These are phyloP conservation scores for Chromis chromis DNA, from an alignment of 2,797 vertebrate species.

Conservation along the genomic window DNA sequence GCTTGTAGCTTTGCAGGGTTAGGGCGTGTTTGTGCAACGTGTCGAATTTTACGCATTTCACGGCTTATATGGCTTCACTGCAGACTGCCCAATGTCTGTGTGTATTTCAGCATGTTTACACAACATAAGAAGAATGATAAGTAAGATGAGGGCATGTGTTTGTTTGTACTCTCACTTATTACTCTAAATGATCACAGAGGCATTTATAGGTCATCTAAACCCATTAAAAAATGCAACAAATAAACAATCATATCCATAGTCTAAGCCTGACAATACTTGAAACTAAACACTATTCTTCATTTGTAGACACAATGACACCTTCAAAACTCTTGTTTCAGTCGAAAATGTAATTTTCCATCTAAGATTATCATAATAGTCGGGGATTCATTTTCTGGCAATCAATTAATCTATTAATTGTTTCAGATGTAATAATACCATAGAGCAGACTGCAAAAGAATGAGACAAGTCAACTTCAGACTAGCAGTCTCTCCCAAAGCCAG, in stretches of 20 bases:
- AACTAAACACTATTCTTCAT: no score
- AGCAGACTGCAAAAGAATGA: not conserved
- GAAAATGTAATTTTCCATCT: not conserved
- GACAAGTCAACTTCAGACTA: conserved; percentile 6
- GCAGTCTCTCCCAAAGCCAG: conserved; percentile 24
- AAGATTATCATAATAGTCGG: not conserved
- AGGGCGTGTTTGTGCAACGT: conserved; percentile 33
- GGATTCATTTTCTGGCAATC: rapidly evolving
- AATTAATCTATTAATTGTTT: not conserved
- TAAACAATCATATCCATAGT: no score
- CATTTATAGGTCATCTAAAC: not conserved
- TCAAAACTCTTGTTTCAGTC: no score
- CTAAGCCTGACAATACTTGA: not conserved
- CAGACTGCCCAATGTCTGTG: not conserved
- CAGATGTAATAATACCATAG: conserved; percentile 10
- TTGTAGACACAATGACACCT: not conserved
- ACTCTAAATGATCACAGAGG: not conserved
- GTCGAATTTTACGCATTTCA: conserved; percentile 12
- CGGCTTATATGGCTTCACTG: no score
- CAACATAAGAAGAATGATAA: conserved; percentile 8
- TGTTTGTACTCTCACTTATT: not conserved
- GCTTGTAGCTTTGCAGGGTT: conserved; percentile 35
- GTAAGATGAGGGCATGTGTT: not conserved
- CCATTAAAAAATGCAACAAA: not conserved
- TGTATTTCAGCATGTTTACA: not conserved